Percentiles rank a stretch among this genome's conserved stretches.
Conservation (phyloP, 2,888 invertebrate genomes). For the Spilosoma lubricipeda region DNA sequence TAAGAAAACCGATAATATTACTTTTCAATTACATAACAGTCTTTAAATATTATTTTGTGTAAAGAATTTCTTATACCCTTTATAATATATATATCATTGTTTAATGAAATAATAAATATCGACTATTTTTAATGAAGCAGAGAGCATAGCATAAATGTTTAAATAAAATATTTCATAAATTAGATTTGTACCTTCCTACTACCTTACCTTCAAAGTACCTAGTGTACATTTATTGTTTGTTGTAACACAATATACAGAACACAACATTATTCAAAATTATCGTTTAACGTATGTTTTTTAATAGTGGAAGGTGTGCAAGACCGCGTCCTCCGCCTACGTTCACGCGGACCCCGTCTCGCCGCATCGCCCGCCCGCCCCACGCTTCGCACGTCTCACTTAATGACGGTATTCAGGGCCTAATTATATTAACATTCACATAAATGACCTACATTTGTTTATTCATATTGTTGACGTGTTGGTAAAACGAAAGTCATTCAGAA, state of each 20-base stretch:
- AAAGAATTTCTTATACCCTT: background rate
- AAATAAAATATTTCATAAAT: too few relatives aligned
- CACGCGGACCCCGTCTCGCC: constrained; percentile 91
- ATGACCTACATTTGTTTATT: background rate
- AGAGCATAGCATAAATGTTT: too few relatives aligned
- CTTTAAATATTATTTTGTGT: background rate
- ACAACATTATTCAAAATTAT: background rate
- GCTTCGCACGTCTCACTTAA: constrained; percentile 74
- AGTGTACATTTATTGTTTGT: too few relatives aligned
- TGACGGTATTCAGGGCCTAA: constrained; percentile 66
- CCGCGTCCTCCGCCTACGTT: constrained; percentile 90
- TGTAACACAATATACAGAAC: too few relatives aligned
- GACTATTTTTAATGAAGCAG: too few relatives aligned
- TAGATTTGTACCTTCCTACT: too few relatives aligned
- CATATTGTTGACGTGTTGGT: background rate
- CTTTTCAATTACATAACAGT: background rate
- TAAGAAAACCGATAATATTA: background rate
- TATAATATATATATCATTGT: too few relatives aligned
- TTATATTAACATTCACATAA: constrained; percentile 16
- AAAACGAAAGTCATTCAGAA: background rate
- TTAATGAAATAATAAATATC: too few relatives aligned
- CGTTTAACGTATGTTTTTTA: background rate
- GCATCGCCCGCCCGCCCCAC: constrained; percentile 88
- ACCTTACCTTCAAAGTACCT: too few relatives aligned
- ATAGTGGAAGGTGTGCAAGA: constrained; percentile 87